These are phyloP conservation scores for Synanthedon formicaeformis DNA, from an alignment of 2,888 invertebrate genomes.

Conservation along the genomic window DNA sequence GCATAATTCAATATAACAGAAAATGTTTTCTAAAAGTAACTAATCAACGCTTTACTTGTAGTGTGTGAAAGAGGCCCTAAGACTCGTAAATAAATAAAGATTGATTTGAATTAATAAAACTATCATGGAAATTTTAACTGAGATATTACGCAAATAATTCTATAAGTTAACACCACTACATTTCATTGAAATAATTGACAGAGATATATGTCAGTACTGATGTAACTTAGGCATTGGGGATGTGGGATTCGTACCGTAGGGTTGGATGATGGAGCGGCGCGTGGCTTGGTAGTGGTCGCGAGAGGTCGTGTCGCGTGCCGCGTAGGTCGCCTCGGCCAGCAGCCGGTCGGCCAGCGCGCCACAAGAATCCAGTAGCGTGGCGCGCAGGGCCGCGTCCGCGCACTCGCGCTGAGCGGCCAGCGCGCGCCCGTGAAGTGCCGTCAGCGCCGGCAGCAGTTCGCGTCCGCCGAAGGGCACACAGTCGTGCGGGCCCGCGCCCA, in stretches of 20 bases:
- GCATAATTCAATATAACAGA: too few relatives aligned
- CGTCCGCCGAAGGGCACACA: constrained; percentile 10
- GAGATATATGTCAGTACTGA: too few relatives aligned
- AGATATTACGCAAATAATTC: too few relatives aligned
- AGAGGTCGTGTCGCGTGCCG: constrained; percentile 12
- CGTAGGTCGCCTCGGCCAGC: constrained; percentile 25
- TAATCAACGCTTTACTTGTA: too few relatives aligned
- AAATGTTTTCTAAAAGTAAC: too few relatives aligned
- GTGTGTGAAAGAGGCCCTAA: too few relatives aligned
- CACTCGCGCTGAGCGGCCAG: constrained; percentile 53
- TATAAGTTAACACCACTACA: too few relatives aligned
- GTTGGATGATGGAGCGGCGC: constrained; percentile 74
- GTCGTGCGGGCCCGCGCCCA: constrained; percentile 13
- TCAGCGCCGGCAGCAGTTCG: constrained; percentile 28
- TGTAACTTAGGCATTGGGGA: too few relatives aligned
- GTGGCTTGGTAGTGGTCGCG: constrained; percentile 73
- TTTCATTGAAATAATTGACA: too few relatives aligned
- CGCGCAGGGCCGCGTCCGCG: constrained; percentile 65
- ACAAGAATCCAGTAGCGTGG: constrained; percentile 33
- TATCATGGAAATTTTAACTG: too few relatives aligned
- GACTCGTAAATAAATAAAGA: too few relatives aligned
- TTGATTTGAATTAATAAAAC: too few relatives aligned
- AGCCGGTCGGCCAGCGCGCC: constrained; percentile 37
- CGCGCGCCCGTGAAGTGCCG: constrained; percentile 24
- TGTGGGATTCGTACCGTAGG: constrained; percentile 65